Evolutionary conservation across 2,888 invertebrate species (phyloP).

Genomic region (Caenorhabditis becei): DNA sequence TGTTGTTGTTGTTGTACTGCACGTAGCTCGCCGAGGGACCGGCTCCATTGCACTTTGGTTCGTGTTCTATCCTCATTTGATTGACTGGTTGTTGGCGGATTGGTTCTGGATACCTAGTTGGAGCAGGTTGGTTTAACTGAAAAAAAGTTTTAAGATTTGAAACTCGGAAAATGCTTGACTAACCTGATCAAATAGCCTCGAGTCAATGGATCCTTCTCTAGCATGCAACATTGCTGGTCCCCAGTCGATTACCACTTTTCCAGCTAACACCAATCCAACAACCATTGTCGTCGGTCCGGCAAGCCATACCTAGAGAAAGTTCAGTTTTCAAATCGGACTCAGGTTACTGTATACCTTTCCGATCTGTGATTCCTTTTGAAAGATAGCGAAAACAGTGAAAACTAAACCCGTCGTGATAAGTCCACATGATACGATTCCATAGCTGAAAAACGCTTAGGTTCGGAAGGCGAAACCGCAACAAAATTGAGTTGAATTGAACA

Average conservation of each 20-base stretch:
- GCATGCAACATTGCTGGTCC: conserved; percentile 80
- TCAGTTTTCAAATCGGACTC: neutral
- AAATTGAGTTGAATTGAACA: conserved; percentile 30
- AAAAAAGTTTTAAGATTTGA: neutral
- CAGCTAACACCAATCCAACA: conserved; percentile 80
- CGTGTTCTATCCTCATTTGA: conserved; percentile 63
- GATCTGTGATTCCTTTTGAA: conserved; percentile 81
- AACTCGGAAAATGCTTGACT: neutral
- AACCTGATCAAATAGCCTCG: conserved; percentile 75
- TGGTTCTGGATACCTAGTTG: conserved; percentile 47
- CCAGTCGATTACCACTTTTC: conserved; percentile 81
- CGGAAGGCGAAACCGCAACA: conserved; percentile 15
- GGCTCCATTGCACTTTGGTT: conserved; percentile 67
- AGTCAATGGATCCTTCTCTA: conserved; percentile 78
- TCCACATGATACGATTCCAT: conserved; percentile 79
- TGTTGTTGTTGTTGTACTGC: conserved; percentile 55
- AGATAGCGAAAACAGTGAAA: conserved; percentile 81
- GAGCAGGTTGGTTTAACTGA: conserved; percentile 50
- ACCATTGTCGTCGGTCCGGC: conserved; percentile 80
- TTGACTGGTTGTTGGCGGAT: conserved; percentile 43
- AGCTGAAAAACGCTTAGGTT: conserved; percentile 77
- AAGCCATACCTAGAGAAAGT: conserved; percentile 72
- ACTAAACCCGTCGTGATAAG: conserved; percentile 81
- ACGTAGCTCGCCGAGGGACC: conserved; percentile 43
- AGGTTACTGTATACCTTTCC: conserved; percentile 78